Evolutionary conservation across 2,797 vertebrate genomes (phyloP), one percentile per base, ranked within the genome.

Genomic region (Cirrhinus mrigala): DNA sequence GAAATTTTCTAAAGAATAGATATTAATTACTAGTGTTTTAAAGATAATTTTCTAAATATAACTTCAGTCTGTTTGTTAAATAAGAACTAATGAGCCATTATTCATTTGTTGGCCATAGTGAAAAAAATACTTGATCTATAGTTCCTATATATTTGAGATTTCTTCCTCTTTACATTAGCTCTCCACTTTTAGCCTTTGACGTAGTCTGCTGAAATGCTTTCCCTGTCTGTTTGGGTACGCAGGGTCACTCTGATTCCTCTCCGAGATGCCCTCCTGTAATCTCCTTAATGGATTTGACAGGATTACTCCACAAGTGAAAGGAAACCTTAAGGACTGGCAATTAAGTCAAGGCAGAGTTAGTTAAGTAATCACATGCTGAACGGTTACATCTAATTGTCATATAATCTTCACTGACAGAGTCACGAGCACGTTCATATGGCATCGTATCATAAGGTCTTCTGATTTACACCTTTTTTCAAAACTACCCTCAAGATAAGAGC

Each of bases 221-320:
- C 87, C 79, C 83, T 91, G 78, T 77, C 18, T 62, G 62, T 84
- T 58, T 64, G 58, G 78, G 50, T 24, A 16, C 8, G 18, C 24
- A 0, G 71, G 58, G 73, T 79, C 70, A 40, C 48, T 86, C 68
- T 46, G 85, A 86, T 87, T 87, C 33, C 29, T 78, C 73, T 81
- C 27, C 10, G 82, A 86, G 84, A 78, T 79, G 62, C 54, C 87
- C 29, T 83, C 83, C 50, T 29, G 54, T 92, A 90, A 94, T 93
- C 93, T 78, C 78, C 68, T 94, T 91, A 93, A 10, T 58, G 89
- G 93, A 91, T 93, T 87, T 85, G 83, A 83, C 22, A 27, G 88
- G 92, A 93, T 94, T 93, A 93, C 74, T 73, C 74, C 18, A 7
- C 10, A 62, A 86, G 89, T 85, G 82, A 64, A 85, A 64, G 50